Evolutionary conservation across 2,113 vertebrate genomes (phyloP).

Genomic region (Aphelocoma coerulescens): DNA sequence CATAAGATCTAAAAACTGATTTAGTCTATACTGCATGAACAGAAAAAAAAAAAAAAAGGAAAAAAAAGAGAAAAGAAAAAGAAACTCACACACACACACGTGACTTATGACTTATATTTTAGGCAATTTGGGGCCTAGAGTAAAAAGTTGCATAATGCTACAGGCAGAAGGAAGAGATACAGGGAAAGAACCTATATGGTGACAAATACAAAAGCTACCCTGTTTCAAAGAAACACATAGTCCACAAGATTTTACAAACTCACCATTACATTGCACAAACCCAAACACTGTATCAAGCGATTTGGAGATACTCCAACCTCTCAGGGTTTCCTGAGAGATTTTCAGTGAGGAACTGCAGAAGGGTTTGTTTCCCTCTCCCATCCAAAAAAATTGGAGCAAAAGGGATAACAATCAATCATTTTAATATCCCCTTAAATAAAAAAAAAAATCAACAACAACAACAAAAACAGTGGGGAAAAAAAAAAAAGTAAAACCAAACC

Average conservation of each 20-base stretch:
- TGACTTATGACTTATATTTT: neutral
- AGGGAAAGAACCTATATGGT: neutral
- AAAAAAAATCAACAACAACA: neutral
- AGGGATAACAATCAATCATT: neutral
- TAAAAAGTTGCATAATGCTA: neutral
- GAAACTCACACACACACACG: too few species aligned
- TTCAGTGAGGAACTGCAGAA: neutral
- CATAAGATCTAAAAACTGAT: neutral
- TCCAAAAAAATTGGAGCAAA: neutral
- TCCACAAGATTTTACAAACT: neutral
- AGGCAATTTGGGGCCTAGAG: neutral
- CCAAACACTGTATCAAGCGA: neutral
- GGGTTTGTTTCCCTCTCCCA: neutral
- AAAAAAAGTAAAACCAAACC: neutral
- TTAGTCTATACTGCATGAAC: neutral
- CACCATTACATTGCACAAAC: neutral
- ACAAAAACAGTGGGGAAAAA: neutral
- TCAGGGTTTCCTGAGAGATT: neutral
- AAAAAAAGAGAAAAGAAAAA: neutral
- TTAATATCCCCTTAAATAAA: neutral
- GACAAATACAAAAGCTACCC: neutral
- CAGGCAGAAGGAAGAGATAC: neutral
- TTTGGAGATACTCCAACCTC: neutral
- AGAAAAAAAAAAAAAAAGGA: too few species aligned
- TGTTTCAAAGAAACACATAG: neutral